Conservation (phyloP, 2,888 invertebrate species). For the Coleophora deauratella region DNA sequence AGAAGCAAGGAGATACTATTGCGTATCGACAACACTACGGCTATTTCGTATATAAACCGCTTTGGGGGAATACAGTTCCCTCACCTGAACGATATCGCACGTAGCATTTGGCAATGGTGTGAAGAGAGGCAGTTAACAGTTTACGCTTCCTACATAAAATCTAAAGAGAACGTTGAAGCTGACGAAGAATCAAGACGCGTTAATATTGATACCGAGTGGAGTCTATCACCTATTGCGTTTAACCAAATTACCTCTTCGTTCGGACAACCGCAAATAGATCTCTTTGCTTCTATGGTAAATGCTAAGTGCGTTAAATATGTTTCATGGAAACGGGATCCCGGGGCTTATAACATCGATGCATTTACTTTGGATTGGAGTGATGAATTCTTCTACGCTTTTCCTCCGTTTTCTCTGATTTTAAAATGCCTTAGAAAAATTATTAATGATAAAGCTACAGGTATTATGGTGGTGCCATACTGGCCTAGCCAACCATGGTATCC, state of each 20-base stretch:
- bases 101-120: neutral
- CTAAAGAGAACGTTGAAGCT: neutral
- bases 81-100: neutral
- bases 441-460: constrained; percentile 2
- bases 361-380: too few species aligned
- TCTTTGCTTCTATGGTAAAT: constrained; percentile 7
- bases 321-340: constrained; percentile 11
- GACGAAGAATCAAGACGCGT: neutral
- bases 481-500: too few species aligned
- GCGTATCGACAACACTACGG: constrained; percentile 12
- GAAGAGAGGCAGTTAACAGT: neutral
- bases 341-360: too few species aligned
- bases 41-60: neutral
- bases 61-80: too few species aligned
- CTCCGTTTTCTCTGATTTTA: constrained; percentile 5
- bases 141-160: constrained; percentile 1
- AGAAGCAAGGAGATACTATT: constrained; percentile 6
- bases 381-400: constrained; percentile 8
- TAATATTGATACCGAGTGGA: too few species aligned
- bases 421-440: constrained; percentile 4
- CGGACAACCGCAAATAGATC: too few species aligned
- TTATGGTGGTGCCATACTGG: constrained; percentile 4
- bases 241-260: too few species aligned
- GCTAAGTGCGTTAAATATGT: constrained; percentile 8
- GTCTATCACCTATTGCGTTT: too few species aligned